Evolutionary conservation across 2,888 invertebrate genomes (phyloP).

Genomic region (Furcula furcula): DNA sequence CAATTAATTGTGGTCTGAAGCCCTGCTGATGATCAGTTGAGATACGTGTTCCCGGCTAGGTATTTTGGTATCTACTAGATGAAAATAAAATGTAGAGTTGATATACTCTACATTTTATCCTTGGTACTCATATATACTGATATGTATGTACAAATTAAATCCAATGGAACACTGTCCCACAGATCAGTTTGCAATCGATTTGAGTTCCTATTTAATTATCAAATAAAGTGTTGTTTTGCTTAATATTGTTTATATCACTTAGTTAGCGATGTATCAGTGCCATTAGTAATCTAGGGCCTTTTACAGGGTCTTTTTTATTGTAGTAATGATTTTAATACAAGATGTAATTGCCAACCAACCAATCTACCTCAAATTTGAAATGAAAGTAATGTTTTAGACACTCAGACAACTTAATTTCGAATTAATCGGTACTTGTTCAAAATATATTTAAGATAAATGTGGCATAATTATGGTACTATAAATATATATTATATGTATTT

Average conservation of each 20-base stretch:
- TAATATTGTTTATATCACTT: slow-evolving; percentile 55
- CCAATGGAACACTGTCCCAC: slow-evolving; percentile 8
- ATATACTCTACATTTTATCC: too few relatives aligned
- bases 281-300: slow-evolving; percentile 31
- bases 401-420: slow-evolving; percentile 37
- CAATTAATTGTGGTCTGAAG: slow-evolving; percentile 7
- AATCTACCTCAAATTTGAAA: slow-evolving; percentile 66
- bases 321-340: slow-evolving; percentile 13
- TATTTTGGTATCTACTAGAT: too few relatives aligned
- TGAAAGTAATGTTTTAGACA: slow-evolving; percentile 47
- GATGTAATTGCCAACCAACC: slow-evolving; percentile 35
- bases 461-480: slow-evolving; percentile 66
- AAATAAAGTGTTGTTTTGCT: slow-evolving; percentile 53
- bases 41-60: background rate
- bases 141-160: too few relatives aligned
- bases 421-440: slow-evolving; percentile 62
- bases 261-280: slow-evolving; percentile 45
- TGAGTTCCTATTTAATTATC: slow-evolving; percentile 76
- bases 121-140: too few relatives aligned
- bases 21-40: slow-evolving; percentile 4
- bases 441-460: slow-evolving; percentile 65
- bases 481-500: slow-evolving; percentile 71
- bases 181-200: slow-evolving; percentile 59
- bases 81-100: too few relatives aligned
- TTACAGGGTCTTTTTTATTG: slow-evolving; percentile 18